These are phyloP conservation scores for Philopotamus ludificatus DNA, from an alignment of 1,140 invertebrate species.

Conservation along the genomic window DNA sequence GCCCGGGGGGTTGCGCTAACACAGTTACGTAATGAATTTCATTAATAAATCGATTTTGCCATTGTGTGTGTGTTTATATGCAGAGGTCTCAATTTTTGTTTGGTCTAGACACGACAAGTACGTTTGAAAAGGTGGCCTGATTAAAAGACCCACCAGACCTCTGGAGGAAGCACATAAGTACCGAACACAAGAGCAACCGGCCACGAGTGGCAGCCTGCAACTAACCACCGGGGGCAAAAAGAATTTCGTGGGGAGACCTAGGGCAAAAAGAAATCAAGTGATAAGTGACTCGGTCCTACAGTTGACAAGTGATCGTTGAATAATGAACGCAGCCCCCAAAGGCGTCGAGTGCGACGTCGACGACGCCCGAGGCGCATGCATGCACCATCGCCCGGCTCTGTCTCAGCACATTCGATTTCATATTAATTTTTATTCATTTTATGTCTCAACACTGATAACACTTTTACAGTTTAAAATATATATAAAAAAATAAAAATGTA, in stretches of 20 bases:
- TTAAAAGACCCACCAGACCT: conserved; percentile 30
- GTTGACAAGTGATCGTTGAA: conserved; percentile 8
- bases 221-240: conserved; percentile 12
- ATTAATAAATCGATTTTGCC: background rate
- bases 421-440: too few relatives aligned
- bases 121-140: conserved; percentile 38
- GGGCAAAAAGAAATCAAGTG: conserved; percentile 16
- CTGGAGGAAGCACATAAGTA: conserved; percentile 10
- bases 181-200: conserved; percentile 18
- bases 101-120: conserved; percentile 39
- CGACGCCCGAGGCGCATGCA: too few relatives aligned
- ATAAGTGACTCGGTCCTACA: conserved; percentile 10
- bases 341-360: too few relatives aligned
- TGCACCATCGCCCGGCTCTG: too few relatives aligned
- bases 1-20: conserved; percentile 14
- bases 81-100: conserved; percentile 36
- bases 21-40: too few relatives aligned
- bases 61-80: background rate
- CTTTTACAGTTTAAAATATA: too few relatives aligned
- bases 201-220: conserved; percentile 18
- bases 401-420: too few relatives aligned
- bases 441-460: too few relatives aligned
- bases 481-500: too few relatives aligned
- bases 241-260: conserved; percentile 5
- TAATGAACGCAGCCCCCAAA: conserved; percentile 13